Conservation (phyloP, 2,797 vertebrate species). For the Sebastes itinus region DNA sequence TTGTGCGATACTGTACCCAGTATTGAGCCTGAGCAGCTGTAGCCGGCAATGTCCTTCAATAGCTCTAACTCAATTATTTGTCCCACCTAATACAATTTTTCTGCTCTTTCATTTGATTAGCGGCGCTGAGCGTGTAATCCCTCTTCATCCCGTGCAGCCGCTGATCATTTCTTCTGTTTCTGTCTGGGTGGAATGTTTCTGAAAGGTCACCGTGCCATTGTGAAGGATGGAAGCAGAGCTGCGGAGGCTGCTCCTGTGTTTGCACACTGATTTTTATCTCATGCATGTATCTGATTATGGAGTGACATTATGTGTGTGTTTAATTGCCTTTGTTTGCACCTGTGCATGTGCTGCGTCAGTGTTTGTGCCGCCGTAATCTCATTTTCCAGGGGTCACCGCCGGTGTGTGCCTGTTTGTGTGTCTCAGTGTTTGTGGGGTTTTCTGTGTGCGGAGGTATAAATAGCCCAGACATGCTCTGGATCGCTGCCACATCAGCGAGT, state of each 20-base stretch:
- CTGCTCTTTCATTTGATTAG: constrained; percentile 80
- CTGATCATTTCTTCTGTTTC: constrained; percentile 50
- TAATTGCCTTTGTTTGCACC: constrained; percentile 57
- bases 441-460: constrained; percentile 29
- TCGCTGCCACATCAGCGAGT: constrained; percentile 2
- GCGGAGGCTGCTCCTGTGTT: constrained; percentile 33
- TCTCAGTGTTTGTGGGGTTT: not conserved
- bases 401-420: not conserved
- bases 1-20: constrained; percentile 14
- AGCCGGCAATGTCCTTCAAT: constrained; percentile 71
- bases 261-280: constrained; percentile 43
- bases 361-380: constrained; percentile 35
- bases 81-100: constrained; percentile 74
- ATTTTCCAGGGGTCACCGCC: constrained; percentile 29
- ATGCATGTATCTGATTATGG: constrained; percentile 5
- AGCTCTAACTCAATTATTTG: constrained; percentile 74
- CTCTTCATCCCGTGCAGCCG: constrained; percentile 66
- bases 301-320: constrained; percentile 10
- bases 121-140: constrained; percentile 70
- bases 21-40: constrained; percentile 31
- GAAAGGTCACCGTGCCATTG: constrained; percentile 67
- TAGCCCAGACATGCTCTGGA: not conserved
- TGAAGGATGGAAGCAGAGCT: constrained; percentile 57
- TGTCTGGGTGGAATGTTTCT: constrained; percentile 47
- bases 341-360: constrained; percentile 36